Base-by-base conservation (phyloP, 1,140 invertebrate genomes). In the Teleogryllus occipitalis region DNA sequence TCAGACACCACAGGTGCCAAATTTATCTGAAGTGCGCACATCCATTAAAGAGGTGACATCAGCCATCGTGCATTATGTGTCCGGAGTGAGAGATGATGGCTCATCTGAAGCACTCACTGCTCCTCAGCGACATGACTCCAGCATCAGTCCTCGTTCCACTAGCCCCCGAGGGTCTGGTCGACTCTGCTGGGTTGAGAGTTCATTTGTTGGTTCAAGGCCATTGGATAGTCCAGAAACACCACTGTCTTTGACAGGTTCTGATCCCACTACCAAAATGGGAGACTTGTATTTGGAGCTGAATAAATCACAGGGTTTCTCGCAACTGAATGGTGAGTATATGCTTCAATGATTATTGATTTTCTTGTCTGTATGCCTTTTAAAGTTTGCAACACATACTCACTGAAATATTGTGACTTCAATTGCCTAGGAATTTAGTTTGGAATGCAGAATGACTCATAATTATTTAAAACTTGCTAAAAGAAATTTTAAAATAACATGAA, bases 41-140 rank as follows among this genome's bases (percentile, higher is more conserved):
- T 96, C 94, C 79, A 96, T 97, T 85, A 96, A 95, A 86, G 95
- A 96, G 87, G 95, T 97, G 49, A 96, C 95, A 54, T 96, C 94
- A 81, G 95, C 95, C n/a, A 96, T 97, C 82, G 95, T 96, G 74
- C 94, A 96, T 85, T 96, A 96, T 87, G 95, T 96, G 72, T 94
- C 93, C 82, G 89, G 92, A 81, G 91, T 92, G 84, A 75, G 83
- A 83, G 76, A 83, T 18, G 76, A 83, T 18, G 81, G 81, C 47
- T 85, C 81, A 82, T 83, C 80, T 83, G 80, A 83, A 86, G 84
- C 54, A 79, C 80, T 27, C 78, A 72, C 65, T 75, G 27, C 78
- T 74, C 75, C 83, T 21, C 78, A 81, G 74, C 82, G 82, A 7
- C 82, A 83, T 21, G 83, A 85, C 49, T 72, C 74, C 14, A 65